Base-by-base conservation (phyloP, 53 echinoderm and acorn worm species). In the Temnopleurus reevesii region DNA sequence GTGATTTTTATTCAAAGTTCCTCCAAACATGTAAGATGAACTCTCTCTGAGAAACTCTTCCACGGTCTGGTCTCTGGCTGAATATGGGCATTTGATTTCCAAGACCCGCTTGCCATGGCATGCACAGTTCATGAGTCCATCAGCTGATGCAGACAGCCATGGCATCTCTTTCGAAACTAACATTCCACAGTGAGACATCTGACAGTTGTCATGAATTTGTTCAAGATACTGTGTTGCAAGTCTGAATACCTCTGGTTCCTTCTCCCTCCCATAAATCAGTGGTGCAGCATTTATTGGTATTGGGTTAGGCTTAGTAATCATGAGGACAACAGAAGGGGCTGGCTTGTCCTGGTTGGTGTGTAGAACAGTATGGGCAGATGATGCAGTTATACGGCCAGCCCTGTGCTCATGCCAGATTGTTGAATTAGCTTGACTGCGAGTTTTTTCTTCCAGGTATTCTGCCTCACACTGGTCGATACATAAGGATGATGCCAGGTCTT, bases 341-440 rank as follows among this genome's bases (percentile, higher is more conserved):
- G 94, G 91, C n/a, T 83, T 91, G 0, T 86, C 29, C 29, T 90
- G 84, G 36, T 89, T 81, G 6, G 94, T 91, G 77, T 91, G 90
- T 60, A 89, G 91, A 13, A 82, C 92, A 61, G 41, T 46, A 27
- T 94, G 85, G 61, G 90, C 54, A 28, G 38, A 34, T 13, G 90
- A 91, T 34, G 94, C 94, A 25, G 92, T 92, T 3, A 92, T 92
- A 45, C 86, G 85, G 7, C 90, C 92, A 77, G 90, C 86, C 77
- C 90, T 81, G 45, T 86, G 59, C 38, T 76, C 76, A 30, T 83
- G 55, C 89, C 92, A 89, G 43, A 89, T 53, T 53, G 46, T 46
- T 19, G 76, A 76, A 59, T 63, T 51, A 2, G 83, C 82, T 59
- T 87, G 87, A n/a, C n/a, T n/a, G n/a, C n/a, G n/a, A n/a, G n/a